Base-by-base conservation (phyloP, 2,797 vertebrate genomes). In the Dicrostonyx torquatus region DNA sequence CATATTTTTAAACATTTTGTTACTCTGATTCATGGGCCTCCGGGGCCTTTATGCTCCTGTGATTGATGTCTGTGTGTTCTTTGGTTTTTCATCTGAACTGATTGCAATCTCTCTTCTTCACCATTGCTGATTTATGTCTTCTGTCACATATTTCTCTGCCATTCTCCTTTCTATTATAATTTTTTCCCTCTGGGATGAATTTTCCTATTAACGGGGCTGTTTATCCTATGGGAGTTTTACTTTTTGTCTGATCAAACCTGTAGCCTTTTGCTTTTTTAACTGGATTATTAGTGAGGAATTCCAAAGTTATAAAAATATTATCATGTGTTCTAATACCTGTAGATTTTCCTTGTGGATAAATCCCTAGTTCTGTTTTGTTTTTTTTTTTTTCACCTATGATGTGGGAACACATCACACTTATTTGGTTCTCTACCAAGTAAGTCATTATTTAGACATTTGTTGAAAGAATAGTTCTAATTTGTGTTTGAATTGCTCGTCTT, bases 271-370 rank as follows among this genome's bases (percentile, higher is more conserved):
- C 20, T 17, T 1, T 80, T 18, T 79, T 2, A 10, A 77, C 58
- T 43, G 78, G n/a, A 11, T 24, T 24, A 34, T 73, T 55, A 58
- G 1, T 55, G 70, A 70, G 66, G 43, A 34, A 75, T 37, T 31
- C 18, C 2, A 14, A 88, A 93, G 31, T 91, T 70, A 73, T 31
- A 60, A 72, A 83, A 83, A 55, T 18, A 70, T 90, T 87, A 10
- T 15, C 29, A 20, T 85, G 3, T 84, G 31, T 37, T 83, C 94
- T 83, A 29, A 60, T 45, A 86, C 2, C 76, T 80, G 50, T 22
- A 29, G 64, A 17, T 75, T 58, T 45, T 68, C 58, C 86, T 93
- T 93, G 70, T 89, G 18, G n/a, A 86, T 68, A 66, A 76, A 80
- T 76, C 31, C 29, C 29, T 88, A 34, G 20, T 73, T 60, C 29